Base-by-base conservation (phyloP, 2,888 invertebrate genomes). In the Xestia sexstrigata region DNA sequence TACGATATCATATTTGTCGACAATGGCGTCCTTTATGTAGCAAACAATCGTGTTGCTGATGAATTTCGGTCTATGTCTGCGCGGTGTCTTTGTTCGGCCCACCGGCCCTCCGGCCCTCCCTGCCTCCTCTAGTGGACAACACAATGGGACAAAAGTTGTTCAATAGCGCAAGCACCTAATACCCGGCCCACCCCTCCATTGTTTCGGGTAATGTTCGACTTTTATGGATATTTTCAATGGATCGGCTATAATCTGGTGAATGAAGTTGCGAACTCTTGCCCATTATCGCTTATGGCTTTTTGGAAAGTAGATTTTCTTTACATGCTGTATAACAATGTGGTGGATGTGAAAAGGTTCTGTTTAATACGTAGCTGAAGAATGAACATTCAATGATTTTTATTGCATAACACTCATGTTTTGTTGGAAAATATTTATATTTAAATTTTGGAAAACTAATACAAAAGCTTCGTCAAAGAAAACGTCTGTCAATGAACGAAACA, bases 141-240 rank as follows among this genome's bases (percentile, higher is more conserved):
- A 95, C 96, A 96, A 96, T 96, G 94, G 96, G 94, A 96, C 96
- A 95, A 96, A 96, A 96, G 95, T 96, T 96, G 96, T 96, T 96
- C 95, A 96, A 96, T 96, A 94, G 94, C 95, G 93, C 95, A 95
- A 94, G 96, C 96, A 96, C 96, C 96, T 96, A 96, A 96, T 96
- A 95, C 96, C 95, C 94, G 93, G 91, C 94, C 96, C 96, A 95
- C 93, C 96, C 94, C 94, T 91, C 95, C 95, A 94, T 96, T 96
- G 96, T 96, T 96, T 96, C 94, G 96, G 95, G 93, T 96, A 96
- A 96, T 96, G 96, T 96, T 96, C 96, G 95, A 96, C 96, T 96
- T 96, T 96, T 96, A 96, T 96, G 96, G 96, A 96, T 96, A 96
- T 96, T 96, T 96, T 96, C 96, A 96, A 96, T 96, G 95, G 95